Conservation (phyloP, 2,797 vertebrate genomes). For the Pachyuromys duprasi region DNA sequence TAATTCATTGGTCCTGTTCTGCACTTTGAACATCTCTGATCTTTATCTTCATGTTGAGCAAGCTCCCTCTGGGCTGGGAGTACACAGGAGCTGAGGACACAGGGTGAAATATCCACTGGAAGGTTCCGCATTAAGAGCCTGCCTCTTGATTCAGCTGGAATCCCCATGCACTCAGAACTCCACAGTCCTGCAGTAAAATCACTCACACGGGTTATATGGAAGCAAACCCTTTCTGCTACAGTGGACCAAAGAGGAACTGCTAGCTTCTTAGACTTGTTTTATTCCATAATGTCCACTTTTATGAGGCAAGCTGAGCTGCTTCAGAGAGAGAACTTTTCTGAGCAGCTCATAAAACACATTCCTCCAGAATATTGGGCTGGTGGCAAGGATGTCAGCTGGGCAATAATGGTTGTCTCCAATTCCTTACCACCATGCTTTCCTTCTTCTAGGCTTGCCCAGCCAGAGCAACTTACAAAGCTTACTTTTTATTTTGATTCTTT, state of each 20-base stretch:
- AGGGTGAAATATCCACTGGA: not conserved
- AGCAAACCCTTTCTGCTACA: not conserved
- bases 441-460: not conserved
- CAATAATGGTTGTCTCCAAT: not conserved
- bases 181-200: not conserved
- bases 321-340: not conserved
- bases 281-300: not conserved
- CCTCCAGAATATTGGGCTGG: not conserved
- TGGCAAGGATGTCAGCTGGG: not conserved
- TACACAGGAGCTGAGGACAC: not conserved
- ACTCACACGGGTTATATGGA: not conserved
- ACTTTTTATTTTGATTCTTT: not conserved
- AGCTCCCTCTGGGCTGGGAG: not conserved
- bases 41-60: not conserved
- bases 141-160: constrained; percentile 36
- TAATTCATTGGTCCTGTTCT: constrained; percentile 1
- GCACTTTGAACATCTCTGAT: not conserved
- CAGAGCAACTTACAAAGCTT: not conserved
- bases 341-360: not conserved
- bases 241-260: not conserved
- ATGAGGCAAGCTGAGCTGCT: not conserved
- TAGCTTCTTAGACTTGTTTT: too few species aligned
- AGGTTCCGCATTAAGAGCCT: not conserved
- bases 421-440: not conserved
- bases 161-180: not conserved